Base-by-base conservation (phyloP, 2,113 vertebrate genomes). In the Psettodes erumei region DNA sequence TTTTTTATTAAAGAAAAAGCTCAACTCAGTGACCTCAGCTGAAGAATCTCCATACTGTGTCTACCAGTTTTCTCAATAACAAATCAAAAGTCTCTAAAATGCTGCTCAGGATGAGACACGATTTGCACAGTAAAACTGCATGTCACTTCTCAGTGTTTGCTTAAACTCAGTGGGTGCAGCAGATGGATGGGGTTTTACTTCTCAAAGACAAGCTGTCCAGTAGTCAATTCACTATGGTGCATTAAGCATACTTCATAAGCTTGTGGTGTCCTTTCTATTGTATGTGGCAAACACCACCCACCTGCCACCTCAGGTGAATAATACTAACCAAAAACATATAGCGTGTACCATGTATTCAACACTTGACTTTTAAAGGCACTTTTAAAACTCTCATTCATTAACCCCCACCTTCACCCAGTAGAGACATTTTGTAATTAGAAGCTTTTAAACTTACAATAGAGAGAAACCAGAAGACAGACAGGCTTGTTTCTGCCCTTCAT, bases 1-100 rank as follows among this genome's bases (percentile, higher is more conserved):
- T 1, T 42, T 77, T 84, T 86, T 40, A 43, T 77, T 75, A 87
- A 79, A 84, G 69, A 85, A 93, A 92, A 91, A 89, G 74, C 85
- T 93, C 94, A 97, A 96, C 95, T 94, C 97, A 96, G 97, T 99
- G 97, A 98, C 96, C 97, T 96, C 95, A 95, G 93, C 94, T 95
- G 91, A 94, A 92, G 94, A 94, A 95, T 97, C 97, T 99, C 96
- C 98, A 99, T 98, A 99, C 97, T 99, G 98, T 99, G 97, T 98
- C 95, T 92, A 89, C 77, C 58, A 84, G 28, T 45, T 71, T 33
- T 63, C 38, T 35, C 60, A 86, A 83, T 37, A 40, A 48, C 59
- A 71, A 77, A 79, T 8, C 59, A 60, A 43, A 50, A 47, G 16
- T 60, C 19, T 51, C 45, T 28, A 27, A 76, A 74, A 61, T 19